Evolutionary conservation across 2,113 vertebrate genomes (phyloP).

Genomic region (Misgurnus mizolepis): DNA sequence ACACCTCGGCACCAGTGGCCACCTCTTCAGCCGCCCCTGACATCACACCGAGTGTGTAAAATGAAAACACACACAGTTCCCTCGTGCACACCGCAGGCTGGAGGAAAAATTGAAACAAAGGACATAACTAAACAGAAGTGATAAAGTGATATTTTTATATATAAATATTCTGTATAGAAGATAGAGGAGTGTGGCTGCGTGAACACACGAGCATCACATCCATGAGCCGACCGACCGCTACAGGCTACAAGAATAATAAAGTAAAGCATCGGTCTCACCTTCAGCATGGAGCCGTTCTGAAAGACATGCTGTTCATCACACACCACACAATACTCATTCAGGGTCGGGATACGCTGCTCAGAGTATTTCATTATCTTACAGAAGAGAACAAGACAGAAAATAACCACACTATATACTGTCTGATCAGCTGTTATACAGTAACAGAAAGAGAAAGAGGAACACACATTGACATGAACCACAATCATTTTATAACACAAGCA

Average conservation of each 20-base stretch:
- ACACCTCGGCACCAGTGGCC: conserved; percentile 95
- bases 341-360: conserved; percentile 94
- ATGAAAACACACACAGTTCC: conserved; percentile 97
- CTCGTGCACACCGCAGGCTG: conserved; percentile 97
- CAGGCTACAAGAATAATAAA: neutral
- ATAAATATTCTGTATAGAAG: no score
- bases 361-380: conserved; percentile 98
- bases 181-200: no score
- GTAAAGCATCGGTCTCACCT: conserved; percentile 73
- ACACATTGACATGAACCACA: no score
- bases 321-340: conserved; percentile 98
- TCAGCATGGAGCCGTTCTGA: conserved; percentile 99
- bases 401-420: neutral
- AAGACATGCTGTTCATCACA: conserved; percentile 99
- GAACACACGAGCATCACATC: no score
- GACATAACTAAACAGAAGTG: neutral
- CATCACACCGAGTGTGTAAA: conserved; percentile 98
- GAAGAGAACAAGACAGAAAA: conserved; percentile 32
- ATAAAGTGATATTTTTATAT: no score
- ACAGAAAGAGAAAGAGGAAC: neutral
- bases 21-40: conserved; percentile 97
- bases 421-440: neutral
- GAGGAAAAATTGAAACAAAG: neutral
- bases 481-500: neutral
- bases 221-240: neutral